These are phyloP conservation scores for Drosophila ambigua DNA, from an alignment of 1,140 invertebrate species.

Conservation along the genomic window DNA sequence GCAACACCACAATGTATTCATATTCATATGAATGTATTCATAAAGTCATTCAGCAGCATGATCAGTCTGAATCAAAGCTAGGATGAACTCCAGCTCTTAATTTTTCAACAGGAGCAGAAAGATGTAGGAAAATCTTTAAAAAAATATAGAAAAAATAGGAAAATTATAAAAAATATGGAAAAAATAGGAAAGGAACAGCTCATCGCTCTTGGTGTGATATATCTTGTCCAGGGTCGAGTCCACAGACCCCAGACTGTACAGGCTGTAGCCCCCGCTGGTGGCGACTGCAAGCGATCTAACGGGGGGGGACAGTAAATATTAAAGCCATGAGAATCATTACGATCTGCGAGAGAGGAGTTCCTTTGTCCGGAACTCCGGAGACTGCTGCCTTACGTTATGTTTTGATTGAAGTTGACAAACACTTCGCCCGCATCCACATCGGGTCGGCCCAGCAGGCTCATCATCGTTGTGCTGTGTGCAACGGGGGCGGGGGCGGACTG, in stretches of 20 bases:
- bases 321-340: not conserved
- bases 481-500: constrained; percentile 18
- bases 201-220: constrained; percentile 87
- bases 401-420: constrained; percentile 97
- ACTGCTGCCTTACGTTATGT: constrained; percentile 93
- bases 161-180: too few relatives aligned
- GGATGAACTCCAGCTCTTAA: too few relatives aligned
- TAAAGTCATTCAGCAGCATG: too few relatives aligned
- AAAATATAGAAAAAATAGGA: too few relatives aligned
- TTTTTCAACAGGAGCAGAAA: too few relatives aligned
- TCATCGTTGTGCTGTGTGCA: constrained; percentile 52
- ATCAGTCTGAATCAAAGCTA: too few relatives aligned
- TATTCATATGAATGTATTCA: too few relatives aligned
- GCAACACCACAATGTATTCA: too few relatives aligned
- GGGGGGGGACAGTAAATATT: constrained; percentile 47
- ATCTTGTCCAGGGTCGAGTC: constrained; percentile 94
- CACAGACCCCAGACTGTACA: constrained; percentile 93
- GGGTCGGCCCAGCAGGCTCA: constrained; percentile 85
- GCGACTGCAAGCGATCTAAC: constrained; percentile 97
- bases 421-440: constrained; percentile 87
- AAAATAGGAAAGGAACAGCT: constrained; percentile 97
- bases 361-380: not conserved
- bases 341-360: constrained; percentile 6
- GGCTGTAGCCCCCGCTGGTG: constrained; percentile 93
- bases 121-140: too few relatives aligned